Conservation (phyloP, 2,797 vertebrate genomes). For the Synaphobranchus kaupii region DNA sequence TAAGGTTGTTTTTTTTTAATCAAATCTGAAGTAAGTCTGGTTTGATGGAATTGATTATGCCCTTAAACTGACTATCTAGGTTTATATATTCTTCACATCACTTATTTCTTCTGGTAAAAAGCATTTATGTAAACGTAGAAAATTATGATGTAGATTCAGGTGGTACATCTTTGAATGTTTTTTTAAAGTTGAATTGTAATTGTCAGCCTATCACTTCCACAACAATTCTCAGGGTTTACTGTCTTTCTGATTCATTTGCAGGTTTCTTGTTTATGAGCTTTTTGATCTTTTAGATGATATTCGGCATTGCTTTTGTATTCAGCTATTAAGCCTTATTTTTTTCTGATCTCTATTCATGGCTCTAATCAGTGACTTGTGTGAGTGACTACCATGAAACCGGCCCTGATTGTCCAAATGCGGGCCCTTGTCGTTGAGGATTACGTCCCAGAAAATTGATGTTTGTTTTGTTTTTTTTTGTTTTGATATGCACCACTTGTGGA, state of each 20-base stretch:
- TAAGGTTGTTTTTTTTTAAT: neutral
- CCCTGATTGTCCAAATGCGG: neutral
- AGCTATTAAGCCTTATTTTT: constrained; percentile 16
- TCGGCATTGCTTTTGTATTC: constrained; percentile 13
- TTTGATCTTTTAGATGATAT: constrained; percentile 33
- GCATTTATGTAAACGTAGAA: neutral
- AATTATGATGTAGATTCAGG: neutral
- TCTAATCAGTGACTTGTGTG: constrained; percentile 7
- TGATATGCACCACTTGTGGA: constrained; percentile 15
- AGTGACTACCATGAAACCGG: constrained; percentile 17
- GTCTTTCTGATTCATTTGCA: constrained; percentile 28
- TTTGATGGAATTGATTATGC: neutral
- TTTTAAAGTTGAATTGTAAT: constrained; percentile 38
- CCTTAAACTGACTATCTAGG: neutral
- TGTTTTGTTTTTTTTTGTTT: constrained; percentile 23
- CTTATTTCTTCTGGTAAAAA: neutral
- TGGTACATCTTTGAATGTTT: constrained; percentile 1
- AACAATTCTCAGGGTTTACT: constrained; percentile 26
- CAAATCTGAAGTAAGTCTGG: neutral
- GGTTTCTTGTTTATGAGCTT: constrained; percentile 27
- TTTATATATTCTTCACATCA: neutral
- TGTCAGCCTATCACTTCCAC: constrained; percentile 21
- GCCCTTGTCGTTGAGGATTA: constrained; percentile 20
- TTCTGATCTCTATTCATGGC: constrained; percentile 22
- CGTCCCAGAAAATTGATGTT: constrained; percentile 23